Base-by-base conservation (phyloP, 2,113 vertebrate species). In the Prionailurus bengalensis region DNA sequence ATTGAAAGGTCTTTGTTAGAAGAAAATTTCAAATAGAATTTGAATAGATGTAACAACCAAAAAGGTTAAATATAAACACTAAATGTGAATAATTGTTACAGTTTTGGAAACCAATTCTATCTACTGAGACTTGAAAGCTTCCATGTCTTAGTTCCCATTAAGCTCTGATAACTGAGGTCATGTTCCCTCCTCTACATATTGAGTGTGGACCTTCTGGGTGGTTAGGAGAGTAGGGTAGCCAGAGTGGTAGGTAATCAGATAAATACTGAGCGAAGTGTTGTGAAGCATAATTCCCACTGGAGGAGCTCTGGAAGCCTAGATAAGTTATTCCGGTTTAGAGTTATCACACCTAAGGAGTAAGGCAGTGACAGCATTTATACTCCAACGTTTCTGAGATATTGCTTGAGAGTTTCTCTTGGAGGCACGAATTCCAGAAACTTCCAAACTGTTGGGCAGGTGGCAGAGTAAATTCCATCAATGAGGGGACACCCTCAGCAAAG, bases 11-110 rank as follows among this genome's bases (percentile, higher is more conserved):
- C 31, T 42, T 88, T 74, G 6, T 79, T 55, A 55, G 55, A 80
- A 71, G 39, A 95, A 31, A 94, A 89, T 66, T 89, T 88, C 25
- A 74, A 89, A 65, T 87, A 87, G 14, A 53, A 91, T 80, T 94
- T 95, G 79, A 84, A 51, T 90, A 92, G 48, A 61, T 87, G 87
- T 65, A 89, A 71, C 23, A 65, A 83, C 19, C 88, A 31, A 95
- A 88, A 85, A 66, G 7, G 1, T 74, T 81, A 82, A 90, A n/a
- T 73, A 42, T 55, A 58, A 86, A 81, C 61, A 80, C 15, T 23
- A 80, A 76, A 25, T 78, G 65, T 74, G 65, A 70, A 17, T 78
- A 65, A 90, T 71, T 78, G 71, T 79, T 66, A 53, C 29, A n/a
- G 27, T 92, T 87, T 96, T 68, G 7, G 33, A 89, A 92, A 58